Percentiles rank a stretch among this genome's conserved stretches.
phyloP scores from a whole-genome alignment of 2,113 vertebrate species.

The Sprattus sprattus region DNA sequence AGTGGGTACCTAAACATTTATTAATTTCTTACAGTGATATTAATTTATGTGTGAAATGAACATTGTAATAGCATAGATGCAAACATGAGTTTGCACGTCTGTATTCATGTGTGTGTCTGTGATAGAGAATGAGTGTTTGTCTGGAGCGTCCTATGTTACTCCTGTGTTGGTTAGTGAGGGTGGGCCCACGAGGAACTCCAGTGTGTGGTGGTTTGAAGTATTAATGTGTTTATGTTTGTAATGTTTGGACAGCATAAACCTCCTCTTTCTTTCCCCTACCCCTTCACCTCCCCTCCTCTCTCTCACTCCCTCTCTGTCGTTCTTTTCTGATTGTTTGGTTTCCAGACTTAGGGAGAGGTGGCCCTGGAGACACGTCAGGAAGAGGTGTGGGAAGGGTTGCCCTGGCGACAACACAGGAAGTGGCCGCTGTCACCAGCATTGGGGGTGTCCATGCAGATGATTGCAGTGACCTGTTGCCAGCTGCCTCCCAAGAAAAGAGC shows the following conservation, averaged over 20 bases:
- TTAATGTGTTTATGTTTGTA: neutral
- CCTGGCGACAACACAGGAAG: slow-evolving; percentile 34
- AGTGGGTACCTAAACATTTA: neutral
- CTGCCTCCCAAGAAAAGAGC: slow-evolving; percentile 18
- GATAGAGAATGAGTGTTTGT: no score
- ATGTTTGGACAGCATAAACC: neutral
- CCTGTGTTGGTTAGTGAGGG: no score
- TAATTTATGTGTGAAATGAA: neutral
- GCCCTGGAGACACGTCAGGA: slow-evolving; percentile 27
- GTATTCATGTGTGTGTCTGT: no score
- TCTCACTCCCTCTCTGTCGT: neutral
- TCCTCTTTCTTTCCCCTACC: neutral
- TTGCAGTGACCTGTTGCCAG: slow-evolving; percentile 32
- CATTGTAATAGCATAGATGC: neutral
- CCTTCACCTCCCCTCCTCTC: neutral
- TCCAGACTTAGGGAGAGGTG: slow-evolving; percentile 24
- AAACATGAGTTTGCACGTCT: no score
- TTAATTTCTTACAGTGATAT: neutral
- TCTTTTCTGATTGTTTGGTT: neutral
- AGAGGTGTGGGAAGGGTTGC: slow-evolving; percentile 24
- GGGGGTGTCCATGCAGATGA: slow-evolving; percentile 21
- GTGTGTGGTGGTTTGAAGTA: neutral
- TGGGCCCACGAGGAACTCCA: no score
- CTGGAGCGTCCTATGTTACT: no score
- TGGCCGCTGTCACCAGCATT: slow-evolving; percentile 25